Evolutionary conservation across 2,113 vertebrate species (phyloP).

Genomic region (Ochotona princeps): DNA sequence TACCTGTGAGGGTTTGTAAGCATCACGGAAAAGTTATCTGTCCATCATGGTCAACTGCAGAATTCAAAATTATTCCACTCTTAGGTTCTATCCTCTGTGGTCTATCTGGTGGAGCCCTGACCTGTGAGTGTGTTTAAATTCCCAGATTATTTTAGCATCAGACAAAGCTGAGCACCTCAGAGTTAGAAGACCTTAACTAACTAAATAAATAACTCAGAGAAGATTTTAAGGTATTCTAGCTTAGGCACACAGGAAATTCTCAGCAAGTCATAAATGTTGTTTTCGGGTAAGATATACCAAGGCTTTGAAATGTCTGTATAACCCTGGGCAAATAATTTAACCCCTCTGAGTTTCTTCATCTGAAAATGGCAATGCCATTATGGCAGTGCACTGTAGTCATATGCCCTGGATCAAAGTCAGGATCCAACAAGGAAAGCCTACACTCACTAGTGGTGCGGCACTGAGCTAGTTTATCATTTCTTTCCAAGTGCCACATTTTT

Average conservation of each 20-base stretch:
- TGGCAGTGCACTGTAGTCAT: neutral
- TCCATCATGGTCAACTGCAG: neutral
- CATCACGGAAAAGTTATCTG: neutral
- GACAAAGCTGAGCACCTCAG: neutral
- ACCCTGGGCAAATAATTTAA: neutral
- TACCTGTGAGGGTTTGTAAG: neutral
- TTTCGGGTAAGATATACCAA: constrained; percentile 35
- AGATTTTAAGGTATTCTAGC: constrained; percentile 40
- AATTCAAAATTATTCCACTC: neutral
- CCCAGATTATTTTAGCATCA: neutral
- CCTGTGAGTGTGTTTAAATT: neutral
- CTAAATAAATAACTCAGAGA: neutral
- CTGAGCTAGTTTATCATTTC: neutral
- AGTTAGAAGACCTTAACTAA: neutral
- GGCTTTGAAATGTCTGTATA: neutral
- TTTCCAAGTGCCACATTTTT: constrained; percentile 10
- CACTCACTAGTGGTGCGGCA: neutral
- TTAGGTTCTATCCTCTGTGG: neutral
- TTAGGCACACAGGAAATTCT: neutral
- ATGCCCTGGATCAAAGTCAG: neutral
- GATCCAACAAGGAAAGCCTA: neutral
- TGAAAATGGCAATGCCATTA: constrained; percentile 24
- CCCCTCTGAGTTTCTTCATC: constrained; percentile 22
- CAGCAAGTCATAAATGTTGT: neutral
- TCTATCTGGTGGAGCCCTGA: neutral